These are phyloP conservation scores for Synanthedon tipuliformis DNA, from an alignment of 2,888 invertebrate genomes.

Conservation along the genomic window DNA sequence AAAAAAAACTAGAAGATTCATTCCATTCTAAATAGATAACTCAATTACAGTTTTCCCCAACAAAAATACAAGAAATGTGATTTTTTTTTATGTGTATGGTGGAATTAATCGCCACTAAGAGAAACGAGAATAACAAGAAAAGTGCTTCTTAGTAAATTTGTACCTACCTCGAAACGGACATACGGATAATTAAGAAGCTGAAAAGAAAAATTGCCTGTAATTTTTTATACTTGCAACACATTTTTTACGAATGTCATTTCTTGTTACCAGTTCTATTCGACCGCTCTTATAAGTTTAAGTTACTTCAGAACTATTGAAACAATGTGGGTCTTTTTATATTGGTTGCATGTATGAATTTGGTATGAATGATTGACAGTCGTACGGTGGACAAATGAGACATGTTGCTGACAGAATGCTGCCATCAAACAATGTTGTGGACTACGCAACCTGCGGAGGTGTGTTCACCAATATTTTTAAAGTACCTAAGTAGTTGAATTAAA, in stretches of 20 bases:
- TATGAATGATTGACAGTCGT: slow-evolving; percentile 19
- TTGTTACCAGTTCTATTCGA: neutral
- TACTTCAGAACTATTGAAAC: slow-evolving; percentile 1
- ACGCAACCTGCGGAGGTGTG: neutral
- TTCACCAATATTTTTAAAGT: neutral
- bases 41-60: too few species aligned
- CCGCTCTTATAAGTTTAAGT: slow-evolving; percentile 1
- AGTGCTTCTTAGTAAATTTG: too few species aligned
- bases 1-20: too few species aligned
- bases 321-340: slow-evolving; percentile 4
- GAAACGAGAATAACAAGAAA: too few species aligned
- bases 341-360: slow-evolving; percentile 8
- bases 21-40: too few species aligned
- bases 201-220: neutral
- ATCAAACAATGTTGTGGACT: slow-evolving; percentile 12
- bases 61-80: too few species aligned
- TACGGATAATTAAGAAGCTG: too few species aligned
- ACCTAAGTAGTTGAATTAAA: too few species aligned
- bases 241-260: neutral
- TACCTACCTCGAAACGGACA: too few species aligned
- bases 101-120: too few species aligned
- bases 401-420: slow-evolving; percentile 15
- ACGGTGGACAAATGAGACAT: slow-evolving; percentile 22
- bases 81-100: too few species aligned
- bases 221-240: neutral